phyloP scores from a whole-genome alignment of 1,140 invertebrate species.

The Hesperophylax magnus region DNA sequence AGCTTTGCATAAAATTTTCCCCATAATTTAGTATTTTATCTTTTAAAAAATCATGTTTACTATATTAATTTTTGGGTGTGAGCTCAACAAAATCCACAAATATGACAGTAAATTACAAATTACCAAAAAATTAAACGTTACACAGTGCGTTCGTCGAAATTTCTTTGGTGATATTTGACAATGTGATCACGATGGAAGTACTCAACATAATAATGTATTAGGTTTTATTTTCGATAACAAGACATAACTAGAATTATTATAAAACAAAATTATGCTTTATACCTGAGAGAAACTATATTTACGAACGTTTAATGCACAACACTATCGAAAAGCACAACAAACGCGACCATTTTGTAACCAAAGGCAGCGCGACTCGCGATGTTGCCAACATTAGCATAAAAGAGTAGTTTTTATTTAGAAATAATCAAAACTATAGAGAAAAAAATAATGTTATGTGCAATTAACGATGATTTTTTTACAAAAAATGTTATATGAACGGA shows the following conservation, averaged over 20 bases:
- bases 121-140: constrained; percentile 47
- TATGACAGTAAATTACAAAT: constrained; percentile 38
- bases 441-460: no score
- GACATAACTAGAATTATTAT: not conserved
- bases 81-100: not conserved
- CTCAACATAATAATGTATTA: not conserved
- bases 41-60: not conserved
- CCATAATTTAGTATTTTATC: constrained; percentile 8
- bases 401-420: constrained; percentile 38
- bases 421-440: not conserved
- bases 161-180: constrained; percentile 39
- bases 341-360: constrained; percentile 71
- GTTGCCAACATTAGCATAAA: constrained; percentile 50
- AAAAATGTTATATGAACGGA: no score
- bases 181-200: constrained; percentile 42
- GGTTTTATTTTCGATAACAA: not conserved
- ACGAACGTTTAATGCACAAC: constrained; percentile 43
- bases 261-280: constrained; percentile 45
- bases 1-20: constrained; percentile 1
- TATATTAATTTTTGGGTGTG: not conserved
- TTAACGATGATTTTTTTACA: no score
- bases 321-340: constrained; percentile 68
- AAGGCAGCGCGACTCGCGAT: constrained; percentile 54
- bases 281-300: constrained; percentile 53
- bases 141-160: constrained; percentile 49